Percentiles rank a stretch among this genome's conserved stretches.
Conservation (phyloP, 2,888 invertebrate genomes). For the Portevinia maculata region DNA sequence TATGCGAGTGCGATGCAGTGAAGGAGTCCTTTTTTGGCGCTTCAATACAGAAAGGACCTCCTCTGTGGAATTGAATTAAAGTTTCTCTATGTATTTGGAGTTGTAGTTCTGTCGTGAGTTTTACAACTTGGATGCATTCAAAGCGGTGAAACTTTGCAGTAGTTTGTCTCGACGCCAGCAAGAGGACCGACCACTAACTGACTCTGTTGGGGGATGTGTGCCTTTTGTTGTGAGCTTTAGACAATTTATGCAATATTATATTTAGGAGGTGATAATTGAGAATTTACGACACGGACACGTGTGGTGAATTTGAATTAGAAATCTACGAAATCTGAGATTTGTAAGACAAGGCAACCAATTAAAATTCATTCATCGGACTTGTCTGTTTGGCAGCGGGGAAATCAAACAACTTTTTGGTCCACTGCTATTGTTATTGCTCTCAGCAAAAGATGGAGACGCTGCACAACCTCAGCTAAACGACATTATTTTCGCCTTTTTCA, state of each 20-base stretch:
- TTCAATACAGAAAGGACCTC: not conserved
- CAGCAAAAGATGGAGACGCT: too few species aligned
- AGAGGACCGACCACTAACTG: too few species aligned
- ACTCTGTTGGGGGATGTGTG: not conserved
- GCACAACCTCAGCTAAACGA: too few species aligned
- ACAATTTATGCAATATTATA: conserved; percentile 14
- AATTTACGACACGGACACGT: not conserved
- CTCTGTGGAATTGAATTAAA: not conserved
- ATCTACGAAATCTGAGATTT: not conserved
- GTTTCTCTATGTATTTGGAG: not conserved
- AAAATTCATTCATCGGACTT: not conserved
- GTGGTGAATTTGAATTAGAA: not conserved
- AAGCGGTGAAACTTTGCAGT: not conserved
- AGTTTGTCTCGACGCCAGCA: not conserved
- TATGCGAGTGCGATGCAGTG: not conserved
- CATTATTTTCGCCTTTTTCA: too few species aligned
- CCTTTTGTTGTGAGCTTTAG: not conserved
- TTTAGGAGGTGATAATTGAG: not conserved
- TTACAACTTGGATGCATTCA: not conserved
- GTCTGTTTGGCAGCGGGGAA: too few species aligned
- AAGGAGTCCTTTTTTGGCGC: too few species aligned
- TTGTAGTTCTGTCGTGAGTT: not conserved
- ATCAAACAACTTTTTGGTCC: too few species aligned
- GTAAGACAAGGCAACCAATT: not conserved
- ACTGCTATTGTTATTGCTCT: too few species aligned